Evolutionary conservation across 2,888 invertebrate species (phyloP).

Genomic region (Caenorhabditis sinica): DNA sequence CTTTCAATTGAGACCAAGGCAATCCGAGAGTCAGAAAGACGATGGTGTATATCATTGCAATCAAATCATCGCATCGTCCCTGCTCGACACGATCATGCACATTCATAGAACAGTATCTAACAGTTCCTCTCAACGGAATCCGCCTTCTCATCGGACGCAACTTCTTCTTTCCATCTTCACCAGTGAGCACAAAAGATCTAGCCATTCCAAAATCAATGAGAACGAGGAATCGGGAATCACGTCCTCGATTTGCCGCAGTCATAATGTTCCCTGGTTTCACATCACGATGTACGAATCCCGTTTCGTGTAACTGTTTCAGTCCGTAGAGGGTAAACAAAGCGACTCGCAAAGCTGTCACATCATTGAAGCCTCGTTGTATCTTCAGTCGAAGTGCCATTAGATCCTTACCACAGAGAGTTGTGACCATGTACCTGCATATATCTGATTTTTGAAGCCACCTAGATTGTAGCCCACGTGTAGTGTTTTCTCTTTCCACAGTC

Average conservation of each 20-base stretch:
- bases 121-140: constrained; percentile 62
- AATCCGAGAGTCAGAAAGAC: constrained; percentile 58
- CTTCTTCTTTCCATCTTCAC: constrained; percentile 43
- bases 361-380: constrained; percentile 65
- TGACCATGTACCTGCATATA: constrained; percentile 63
- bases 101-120: constrained; percentile 66
- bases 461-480: constrained; percentile 35
- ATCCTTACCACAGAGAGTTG: constrained; percentile 60
- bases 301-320: constrained; percentile 61
- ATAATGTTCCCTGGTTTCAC: constrained; percentile 67
- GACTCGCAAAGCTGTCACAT: constrained; percentile 53
- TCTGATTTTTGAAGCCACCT: background rate
- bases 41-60: constrained; percentile 62
- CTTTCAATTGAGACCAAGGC: constrained; percentile 60
- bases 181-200: constrained; percentile 54
- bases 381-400: constrained; percentile 59
- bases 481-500: constrained; percentile 60
- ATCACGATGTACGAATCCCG: constrained; percentile 63
- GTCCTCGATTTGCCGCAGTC: constrained; percentile 41
- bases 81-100: constrained; percentile 63
- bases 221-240: constrained; percentile 42
- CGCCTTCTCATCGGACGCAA: constrained; percentile 49
- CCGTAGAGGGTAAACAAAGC: constrained; percentile 63
- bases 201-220: constrained; percentile 70
- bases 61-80: constrained; percentile 58